Percentiles rank a stretch among this genome's conserved stretches.
Conservation (phyloP, 2,888 invertebrate species). For the Minunthozetes semirufus region DNA sequence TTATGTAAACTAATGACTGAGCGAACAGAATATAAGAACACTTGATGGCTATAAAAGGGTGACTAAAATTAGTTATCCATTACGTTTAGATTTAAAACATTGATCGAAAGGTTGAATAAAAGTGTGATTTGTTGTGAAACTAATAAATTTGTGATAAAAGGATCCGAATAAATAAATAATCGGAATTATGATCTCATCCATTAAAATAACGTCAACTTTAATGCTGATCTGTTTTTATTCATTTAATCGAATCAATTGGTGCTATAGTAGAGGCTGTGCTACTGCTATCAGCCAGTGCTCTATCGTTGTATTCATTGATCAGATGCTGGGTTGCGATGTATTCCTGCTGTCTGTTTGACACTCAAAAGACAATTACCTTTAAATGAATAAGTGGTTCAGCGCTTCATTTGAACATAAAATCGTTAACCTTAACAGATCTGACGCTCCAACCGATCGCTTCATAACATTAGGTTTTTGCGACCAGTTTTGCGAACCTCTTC, state of each 20-base stretch:
- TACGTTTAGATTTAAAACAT: not conserved
- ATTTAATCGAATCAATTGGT: not conserved
- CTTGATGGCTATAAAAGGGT: too few relatives aligned
- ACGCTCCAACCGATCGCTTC: not conserved
- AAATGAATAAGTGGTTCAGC: not conserved
- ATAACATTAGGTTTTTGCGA: not conserved
- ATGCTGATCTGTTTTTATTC: not conserved
- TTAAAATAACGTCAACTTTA: conserved; percentile 10
- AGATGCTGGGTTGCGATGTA: conserved; percentile 5
- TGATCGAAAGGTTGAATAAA: not conserved
- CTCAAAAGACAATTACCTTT: conserved; percentile 18
- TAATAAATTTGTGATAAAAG: not conserved
- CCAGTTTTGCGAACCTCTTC: not conserved
- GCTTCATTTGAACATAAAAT: conserved; percentile 1
- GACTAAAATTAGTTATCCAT: not conserved
- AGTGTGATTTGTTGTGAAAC: not conserved
- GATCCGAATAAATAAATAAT: not conserved
- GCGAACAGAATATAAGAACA: too few relatives aligned
- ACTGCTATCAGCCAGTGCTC: not conserved
- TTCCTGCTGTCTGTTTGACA: conserved; percentile 27
- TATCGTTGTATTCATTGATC: not conserved
- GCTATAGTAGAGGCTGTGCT: too few relatives aligned
- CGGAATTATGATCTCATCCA: conserved; percentile 1
- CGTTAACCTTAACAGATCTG: conserved; percentile 1
- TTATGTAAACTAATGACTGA: too few relatives aligned